Evolutionary conservation across 2,888 invertebrate genomes (phyloP), one percentile per base, ranked within the genome.

Genomic region (Spatulosminthurus flaviceps): DNA sequence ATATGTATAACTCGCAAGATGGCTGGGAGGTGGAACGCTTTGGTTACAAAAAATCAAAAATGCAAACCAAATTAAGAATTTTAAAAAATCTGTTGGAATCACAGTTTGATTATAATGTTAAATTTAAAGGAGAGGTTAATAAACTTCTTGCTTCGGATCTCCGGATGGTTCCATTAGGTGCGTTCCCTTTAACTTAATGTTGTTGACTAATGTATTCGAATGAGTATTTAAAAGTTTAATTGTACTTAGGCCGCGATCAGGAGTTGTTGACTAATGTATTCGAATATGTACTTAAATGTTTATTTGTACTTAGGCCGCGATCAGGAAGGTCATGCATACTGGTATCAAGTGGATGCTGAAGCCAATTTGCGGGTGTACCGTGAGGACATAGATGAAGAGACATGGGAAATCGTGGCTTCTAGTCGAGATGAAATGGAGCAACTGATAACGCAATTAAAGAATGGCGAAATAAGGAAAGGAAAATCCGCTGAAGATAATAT

Each of bases 21-120:
- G 96, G 95, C 79, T 96, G 96, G 96, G 97, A 97, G 89, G 90
- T 98, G 79, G 97, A 97, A 88, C 91, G 96, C 84, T 96, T 96
- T 89, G 97, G 97, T 60, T 98, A 97, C 89, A 95, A 95, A 88
- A 95, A 96, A 89, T 92, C 96, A 83, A 93, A 95, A 86, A 90
- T 95, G 74, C 91, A 92, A 86, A 93, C 96, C 19, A 98, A 98
- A 90, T 90, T 98, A 81, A 91, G 94, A 84, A 91, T 96, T 85
- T 90, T 98, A 79, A 95, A 97, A 95, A 92, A 93, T 87, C 90
- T 98, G 79, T 89, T 97, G 82, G 98, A 98, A 89, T 92, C 93
- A 86, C 98, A 99, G 88, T 99, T 99, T 89, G 97, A 98, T 87
- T 91, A 92, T 86, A 96, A 99, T 89, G 90, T 91, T 24, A 97